phyloP scores from a whole-genome alignment of 2,888 invertebrate genomes.

The Ephialtes manifestator region DNA sequence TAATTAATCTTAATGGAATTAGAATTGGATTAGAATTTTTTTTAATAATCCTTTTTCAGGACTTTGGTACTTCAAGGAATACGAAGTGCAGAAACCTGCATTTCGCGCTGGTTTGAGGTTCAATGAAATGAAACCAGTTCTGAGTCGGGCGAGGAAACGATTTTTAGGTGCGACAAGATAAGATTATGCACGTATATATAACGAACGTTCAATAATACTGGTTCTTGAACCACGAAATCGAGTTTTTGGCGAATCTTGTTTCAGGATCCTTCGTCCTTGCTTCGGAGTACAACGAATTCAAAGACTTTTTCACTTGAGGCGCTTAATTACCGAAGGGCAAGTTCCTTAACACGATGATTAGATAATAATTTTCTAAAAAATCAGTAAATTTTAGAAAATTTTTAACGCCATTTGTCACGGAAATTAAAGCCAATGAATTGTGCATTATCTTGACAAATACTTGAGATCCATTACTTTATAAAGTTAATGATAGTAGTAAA shows the following conservation, averaged over 20 bases:
- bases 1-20: background rate
- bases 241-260: constrained; percentile 27
- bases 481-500: too few species aligned
- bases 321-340: background rate
- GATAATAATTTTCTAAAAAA: background rate
- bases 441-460: background rate
- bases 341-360: background rate
- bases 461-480: too few species aligned
- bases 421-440: background rate
- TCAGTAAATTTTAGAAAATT: background rate
- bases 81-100: background rate
- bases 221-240: constrained; percentile 11
- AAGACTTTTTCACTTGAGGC: background rate
- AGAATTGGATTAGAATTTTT: background rate
- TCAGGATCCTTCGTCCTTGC: background rate
- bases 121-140: constrained; percentile 33
- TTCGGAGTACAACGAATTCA: constrained; percentile 1
- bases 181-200: constrained; percentile 5
- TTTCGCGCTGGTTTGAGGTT: background rate
- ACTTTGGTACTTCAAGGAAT: background rate
- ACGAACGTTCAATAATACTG: constrained; percentile 6
- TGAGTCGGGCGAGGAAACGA: constrained; percentile 19
- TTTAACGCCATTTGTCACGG: background rate
- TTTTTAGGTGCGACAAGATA: constrained; percentile 10
- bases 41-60: background rate